These are phyloP conservation scores for Eublepharis macularius DNA, from an alignment of 2,113 vertebrate species.

Conservation along the genomic window DNA sequence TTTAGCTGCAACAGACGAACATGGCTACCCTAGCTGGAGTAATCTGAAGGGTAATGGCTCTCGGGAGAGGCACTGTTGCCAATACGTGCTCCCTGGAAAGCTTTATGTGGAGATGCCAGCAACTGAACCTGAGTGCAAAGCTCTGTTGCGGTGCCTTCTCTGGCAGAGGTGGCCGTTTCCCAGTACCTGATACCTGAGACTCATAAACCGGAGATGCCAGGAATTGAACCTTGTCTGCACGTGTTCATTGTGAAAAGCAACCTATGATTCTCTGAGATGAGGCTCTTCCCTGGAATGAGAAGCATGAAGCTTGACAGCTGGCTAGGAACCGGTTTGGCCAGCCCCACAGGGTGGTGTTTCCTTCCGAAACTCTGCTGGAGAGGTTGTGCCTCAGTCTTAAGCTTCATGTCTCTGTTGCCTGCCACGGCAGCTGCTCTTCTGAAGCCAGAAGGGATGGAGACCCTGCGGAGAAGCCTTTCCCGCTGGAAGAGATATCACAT, in stretches of 20 bases:
- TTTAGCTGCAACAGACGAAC: too few species aligned
- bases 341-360: conserved; percentile 31
- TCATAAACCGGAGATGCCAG: background rate
- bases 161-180: background rate
- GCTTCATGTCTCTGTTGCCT: conserved; percentile 36
- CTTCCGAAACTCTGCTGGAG: conserved; percentile 27
- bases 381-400: conserved; percentile 49
- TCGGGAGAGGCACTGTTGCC: too few species aligned
- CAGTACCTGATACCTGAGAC: background rate
- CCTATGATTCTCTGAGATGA: conserved; percentile 7
- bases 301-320: conserved; percentile 25
- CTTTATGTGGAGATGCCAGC: too few species aligned
- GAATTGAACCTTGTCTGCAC: background rate
- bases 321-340: conserved; percentile 66
- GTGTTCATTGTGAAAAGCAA: background rate
- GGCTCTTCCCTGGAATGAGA: conserved; percentile 64
- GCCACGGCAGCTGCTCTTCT: background rate
- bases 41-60: too few species aligned
- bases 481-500: conserved; percentile 81
- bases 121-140: too few species aligned
- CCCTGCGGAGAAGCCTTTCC: conserved; percentile 73
- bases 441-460: conserved; percentile 67
- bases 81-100: too few species aligned
- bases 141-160: too few species aligned
- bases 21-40: too few species aligned